These are phyloP conservation scores for Mallateleia sp. DNA, from an alignment of 2,888 invertebrate genomes.

Conservation along the genomic window DNA sequence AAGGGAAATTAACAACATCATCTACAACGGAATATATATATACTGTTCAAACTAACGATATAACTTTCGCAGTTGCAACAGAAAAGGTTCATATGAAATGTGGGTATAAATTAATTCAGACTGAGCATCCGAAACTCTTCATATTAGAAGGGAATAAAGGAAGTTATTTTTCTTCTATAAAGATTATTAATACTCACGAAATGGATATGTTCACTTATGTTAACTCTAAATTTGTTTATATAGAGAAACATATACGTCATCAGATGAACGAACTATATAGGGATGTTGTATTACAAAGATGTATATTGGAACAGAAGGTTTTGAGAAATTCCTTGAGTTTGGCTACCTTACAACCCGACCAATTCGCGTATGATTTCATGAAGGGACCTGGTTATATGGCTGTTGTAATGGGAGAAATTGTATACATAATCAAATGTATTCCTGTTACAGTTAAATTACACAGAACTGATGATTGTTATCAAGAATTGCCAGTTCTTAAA, in stretches of 20 bases:
- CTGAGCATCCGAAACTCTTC: constrained; percentile 58
- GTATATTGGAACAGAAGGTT: constrained; percentile 80
- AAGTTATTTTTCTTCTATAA: neutral
- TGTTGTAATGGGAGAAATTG: constrained; percentile 79
- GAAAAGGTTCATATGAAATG: constrained; percentile 26
- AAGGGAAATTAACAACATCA: neutral
- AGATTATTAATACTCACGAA: constrained; percentile 10
- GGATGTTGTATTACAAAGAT: constrained; percentile 78
- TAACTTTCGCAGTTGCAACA: constrained; percentile 70
- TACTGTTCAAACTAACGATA: constrained; percentile 43
- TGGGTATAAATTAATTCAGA: constrained; percentile 36
- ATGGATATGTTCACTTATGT: constrained; percentile 77
- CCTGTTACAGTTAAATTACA: constrained; percentile 75
- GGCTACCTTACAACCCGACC: constrained; percentile 78
- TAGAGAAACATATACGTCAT: constrained; percentile 79
- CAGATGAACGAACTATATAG: constrained; percentile 71
- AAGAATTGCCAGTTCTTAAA: constrained; percentile 72
- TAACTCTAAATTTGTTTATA: constrained; percentile 82
- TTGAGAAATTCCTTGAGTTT: constrained; percentile 78
- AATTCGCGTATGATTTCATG: constrained; percentile 79
- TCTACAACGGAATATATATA: constrained; percentile 38
- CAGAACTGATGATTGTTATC: constrained; percentile 73
- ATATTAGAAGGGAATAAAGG: constrained; percentile 45
- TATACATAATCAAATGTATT: constrained; percentile 82
- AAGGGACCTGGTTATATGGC: constrained; percentile 81